Evolutionary conservation across 2,888 invertebrate genomes (phyloP), one percentile per base, ranked within the genome.

Genomic region (Erebia aethiops): DNA sequence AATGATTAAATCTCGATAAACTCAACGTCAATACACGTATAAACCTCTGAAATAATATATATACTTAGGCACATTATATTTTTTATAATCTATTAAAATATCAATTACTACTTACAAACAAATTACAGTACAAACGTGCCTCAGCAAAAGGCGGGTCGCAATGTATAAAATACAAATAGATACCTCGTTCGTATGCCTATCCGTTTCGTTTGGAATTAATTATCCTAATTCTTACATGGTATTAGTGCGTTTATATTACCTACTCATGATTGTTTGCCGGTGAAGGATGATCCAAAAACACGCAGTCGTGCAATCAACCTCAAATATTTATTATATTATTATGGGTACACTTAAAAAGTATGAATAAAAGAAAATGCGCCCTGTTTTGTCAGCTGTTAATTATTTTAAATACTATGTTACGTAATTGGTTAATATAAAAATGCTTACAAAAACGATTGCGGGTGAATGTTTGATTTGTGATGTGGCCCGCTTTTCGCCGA

Each of bases 51-150:
- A 56, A 5, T 11, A 56, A 21, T 56, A 56, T 57, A 21, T 35
- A 35, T 35, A 35, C 7, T 7, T 18, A 21, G 21, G 57, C 21
- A 67, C 57, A 74, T 71, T 76, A 78, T 78, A 69, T 73, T 74
- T 69, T 71, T 71, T 71, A 75, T 71, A 62, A 73, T 26, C 51
- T 46, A 46, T 46, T 68, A 14, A 16, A 26, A 63, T 71, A 16
- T 57, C 41, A 26, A 16, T n/a, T 64, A 64, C 14, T 51, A 77
- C 75, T 78, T 76, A 68, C 77, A 77, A 81, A 81, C 82, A 81
- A 79, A 75, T 81, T 77, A 78, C 81, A 79, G 78, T 77, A 74
- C 57, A 68, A 67, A 67, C 43, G 14, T 66, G 46, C 71, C 70
- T 41, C 35, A 58, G n/a, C 60, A 41, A 43, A 16, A 60, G 60